A percentile compares a stretch with the other conserved stretches of the same genome.
Evolutionary conservation across 2,797 vertebrate genomes (phyloP).

Genomic region (Dendrocincla fuliginosa): DNA sequence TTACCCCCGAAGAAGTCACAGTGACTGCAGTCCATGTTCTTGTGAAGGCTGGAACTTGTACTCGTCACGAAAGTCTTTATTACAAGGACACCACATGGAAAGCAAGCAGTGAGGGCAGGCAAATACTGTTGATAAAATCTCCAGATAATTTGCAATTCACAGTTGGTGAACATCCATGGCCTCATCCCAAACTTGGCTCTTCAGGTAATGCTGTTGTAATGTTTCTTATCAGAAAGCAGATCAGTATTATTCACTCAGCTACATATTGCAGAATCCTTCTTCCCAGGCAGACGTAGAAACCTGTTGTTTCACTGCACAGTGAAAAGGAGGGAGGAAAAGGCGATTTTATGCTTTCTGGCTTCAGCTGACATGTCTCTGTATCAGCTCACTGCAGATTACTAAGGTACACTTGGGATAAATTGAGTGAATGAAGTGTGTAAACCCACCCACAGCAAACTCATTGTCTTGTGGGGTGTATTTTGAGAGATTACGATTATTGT

Average conservation of each 20-base stretch:
- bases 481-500: neutral
- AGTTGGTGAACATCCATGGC: neutral
- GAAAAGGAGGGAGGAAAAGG: neutral
- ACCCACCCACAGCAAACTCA: neutral
- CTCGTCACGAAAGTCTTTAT: neutral
- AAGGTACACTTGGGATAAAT: conserved; percentile 12
- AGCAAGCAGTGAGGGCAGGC: neutral
- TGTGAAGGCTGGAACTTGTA: neutral
- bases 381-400: neutral
- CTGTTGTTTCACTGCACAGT: neutral
- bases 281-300: neutral
- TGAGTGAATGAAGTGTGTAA: neutral
- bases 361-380: neutral
- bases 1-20: neutral
- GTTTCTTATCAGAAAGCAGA: neutral
- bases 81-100: neutral
- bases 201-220: neutral
- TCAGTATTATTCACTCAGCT: neutral
- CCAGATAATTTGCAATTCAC: neutral
- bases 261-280: neutral
- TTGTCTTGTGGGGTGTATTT: neutral
- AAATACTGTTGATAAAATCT: neutral
- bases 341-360: conserved; percentile 26
- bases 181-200: neutral
- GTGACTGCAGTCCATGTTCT: neutral